Percentiles rank a stretch among this genome's conserved stretches.
phyloP scores from a whole-genome alignment of 2,113 vertebrate genomes.

The Megalops atlanticus region DNA sequence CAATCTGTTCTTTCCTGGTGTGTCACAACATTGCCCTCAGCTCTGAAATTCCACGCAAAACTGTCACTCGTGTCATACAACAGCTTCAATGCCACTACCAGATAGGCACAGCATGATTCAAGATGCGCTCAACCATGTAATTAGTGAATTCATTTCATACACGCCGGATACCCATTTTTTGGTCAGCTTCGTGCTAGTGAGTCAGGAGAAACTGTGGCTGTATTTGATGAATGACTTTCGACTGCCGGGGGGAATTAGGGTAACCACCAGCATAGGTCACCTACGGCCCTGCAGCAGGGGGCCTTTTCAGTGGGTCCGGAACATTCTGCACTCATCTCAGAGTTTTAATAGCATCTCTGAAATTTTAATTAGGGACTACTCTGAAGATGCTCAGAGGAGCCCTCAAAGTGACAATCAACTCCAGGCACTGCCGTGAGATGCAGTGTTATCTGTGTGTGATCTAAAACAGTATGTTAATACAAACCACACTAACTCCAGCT shows the following conservation, averaged over 20 bases:
- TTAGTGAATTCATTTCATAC: background rate
- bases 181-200: background rate
- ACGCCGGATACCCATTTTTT: background rate
- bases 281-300: too few species aligned
- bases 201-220: background rate
- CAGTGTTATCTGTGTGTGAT: background rate
- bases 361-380: background rate
- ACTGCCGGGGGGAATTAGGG: too few species aligned
- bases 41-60: background rate
- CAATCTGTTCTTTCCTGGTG: background rate
- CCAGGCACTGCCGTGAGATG: background rate
- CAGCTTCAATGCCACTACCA: background rate
- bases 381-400: background rate
- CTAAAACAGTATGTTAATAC: too few species aligned
- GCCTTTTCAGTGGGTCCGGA: too few species aligned
- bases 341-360: too few species aligned
- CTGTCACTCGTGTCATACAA: background rate
- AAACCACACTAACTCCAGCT: background rate
- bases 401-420: background rate
- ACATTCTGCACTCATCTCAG: background rate
- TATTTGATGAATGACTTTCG: background rate
- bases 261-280: too few species aligned
- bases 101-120: background rate
- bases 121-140: background rate
- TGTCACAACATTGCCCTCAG: background rate